Percentiles rank a stretch among this genome's conserved stretches.
phyloP scores from a whole-genome alignment of 1,140 invertebrate species.

The Cyclina sinensis region DNA sequence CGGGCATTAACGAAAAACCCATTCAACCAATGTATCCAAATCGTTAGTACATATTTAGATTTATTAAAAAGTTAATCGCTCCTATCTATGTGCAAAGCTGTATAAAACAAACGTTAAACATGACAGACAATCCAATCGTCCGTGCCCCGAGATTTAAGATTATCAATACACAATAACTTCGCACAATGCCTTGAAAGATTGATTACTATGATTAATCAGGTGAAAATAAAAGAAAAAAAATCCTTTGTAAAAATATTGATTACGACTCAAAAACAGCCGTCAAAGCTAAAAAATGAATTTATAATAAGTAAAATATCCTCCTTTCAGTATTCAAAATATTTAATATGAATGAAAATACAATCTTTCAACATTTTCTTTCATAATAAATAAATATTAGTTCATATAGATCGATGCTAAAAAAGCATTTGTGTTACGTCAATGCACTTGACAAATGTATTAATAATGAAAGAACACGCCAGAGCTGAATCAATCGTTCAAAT shows the following conservation, averaged over 20 bases:
- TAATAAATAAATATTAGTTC: not conserved
- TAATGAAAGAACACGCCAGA: not conserved
- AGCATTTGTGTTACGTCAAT: not conserved
- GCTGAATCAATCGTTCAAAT: constrained; percentile 7
- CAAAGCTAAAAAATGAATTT: not conserved
- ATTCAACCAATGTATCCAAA: constrained; percentile 23
- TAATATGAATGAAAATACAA: not conserved
- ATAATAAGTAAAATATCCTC: constrained; percentile 1
- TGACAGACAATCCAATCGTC: not conserved
- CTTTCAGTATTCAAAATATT: not conserved
- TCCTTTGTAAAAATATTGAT: constrained; percentile 52
- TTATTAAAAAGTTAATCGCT: constrained; percentile 37
- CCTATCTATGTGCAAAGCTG: not conserved
- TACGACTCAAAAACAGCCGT: not conserved
- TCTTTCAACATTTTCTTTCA: not conserved
- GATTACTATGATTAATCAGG: constrained; percentile 43
- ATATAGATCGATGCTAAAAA: not conserved
- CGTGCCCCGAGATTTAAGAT: constrained; percentile 44
- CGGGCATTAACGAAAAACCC: not conserved
- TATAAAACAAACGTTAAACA: constrained; percentile 39
- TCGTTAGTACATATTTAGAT: constrained; percentile 19
- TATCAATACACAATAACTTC: constrained; percentile 16
- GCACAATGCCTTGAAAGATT: not conserved
- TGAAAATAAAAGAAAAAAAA: constrained; percentile 61
- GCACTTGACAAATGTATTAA: not conserved